These are phyloP conservation scores for Alloplasta piceator DNA, from an alignment of 2,888 invertebrate species.

Conservation along the genomic window DNA sequence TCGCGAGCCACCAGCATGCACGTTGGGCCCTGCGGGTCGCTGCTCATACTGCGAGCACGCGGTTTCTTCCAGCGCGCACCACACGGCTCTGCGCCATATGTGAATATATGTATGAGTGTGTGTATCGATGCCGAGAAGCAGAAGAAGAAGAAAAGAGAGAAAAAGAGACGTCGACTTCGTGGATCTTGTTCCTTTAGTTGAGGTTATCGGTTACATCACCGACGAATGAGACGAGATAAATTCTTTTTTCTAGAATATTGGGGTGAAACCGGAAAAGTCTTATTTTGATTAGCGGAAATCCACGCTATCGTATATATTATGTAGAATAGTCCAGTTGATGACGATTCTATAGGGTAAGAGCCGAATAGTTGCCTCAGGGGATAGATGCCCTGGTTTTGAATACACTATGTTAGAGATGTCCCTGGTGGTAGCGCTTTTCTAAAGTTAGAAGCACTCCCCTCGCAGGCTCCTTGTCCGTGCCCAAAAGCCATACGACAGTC, in stretches of 20 bases:
- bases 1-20: conserved; percentile 42
- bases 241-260: conserved; percentile 7
- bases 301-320: too few species aligned
- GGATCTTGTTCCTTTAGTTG: conserved; percentile 61
- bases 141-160: conserved; percentile 22
- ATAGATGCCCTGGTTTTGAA: too few species aligned
- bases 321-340: too few species aligned
- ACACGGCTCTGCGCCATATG: conserved; percentile 4
- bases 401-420: too few species aligned
- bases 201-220: conserved; percentile 62
- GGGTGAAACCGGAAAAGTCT: conserved; percentile 36
- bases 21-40: conserved; percentile 21
- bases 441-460: too few species aligned
- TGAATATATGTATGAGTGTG: too few species aligned
- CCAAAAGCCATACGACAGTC: too few species aligned
- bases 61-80: conserved; percentile 19
- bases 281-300: background rate
- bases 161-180: conserved; percentile 72
- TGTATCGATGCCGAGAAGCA: too few species aligned
- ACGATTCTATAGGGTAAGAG: too few species aligned
- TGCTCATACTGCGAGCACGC: conserved; percentile 46
- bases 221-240: conserved; percentile 63
- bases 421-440: too few species aligned
- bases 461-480: too few species aligned
- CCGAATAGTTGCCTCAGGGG: too few species aligned